phyloP scores from a whole-genome alignment of 2,113 vertebrate species.

The Gorsachius goisagi region DNA sequence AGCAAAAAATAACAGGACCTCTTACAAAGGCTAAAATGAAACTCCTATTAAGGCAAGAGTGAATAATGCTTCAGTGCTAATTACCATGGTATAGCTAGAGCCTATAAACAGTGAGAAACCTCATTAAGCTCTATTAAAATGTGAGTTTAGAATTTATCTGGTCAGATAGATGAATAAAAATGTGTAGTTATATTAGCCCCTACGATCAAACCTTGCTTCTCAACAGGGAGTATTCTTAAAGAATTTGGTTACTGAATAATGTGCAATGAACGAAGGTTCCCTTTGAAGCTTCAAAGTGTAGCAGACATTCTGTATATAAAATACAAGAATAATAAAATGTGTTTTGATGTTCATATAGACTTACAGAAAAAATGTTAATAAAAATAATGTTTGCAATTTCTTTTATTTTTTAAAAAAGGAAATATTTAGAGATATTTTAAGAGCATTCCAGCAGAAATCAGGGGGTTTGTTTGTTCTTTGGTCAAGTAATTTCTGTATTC shows the following conservation, averaged over 20 bases:
- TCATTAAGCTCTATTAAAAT: slow-evolving; percentile 65
- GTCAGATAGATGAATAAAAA: slow-evolving; percentile 35
- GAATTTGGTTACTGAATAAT: not conserved
- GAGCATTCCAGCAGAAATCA: not conserved
- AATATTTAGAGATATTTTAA: not conserved
- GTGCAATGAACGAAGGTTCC: not conserved
- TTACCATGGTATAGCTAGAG: slow-evolving; percentile 32
- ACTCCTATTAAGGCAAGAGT: slow-evolving; percentile 48
- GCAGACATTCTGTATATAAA: not conserved
- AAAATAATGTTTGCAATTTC: not conserved
- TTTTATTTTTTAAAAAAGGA: too few relatives aligned
- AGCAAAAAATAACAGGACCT: slow-evolving; percentile 68
- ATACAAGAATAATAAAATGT: not conserved
- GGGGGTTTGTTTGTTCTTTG: not conserved
- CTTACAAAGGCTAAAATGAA: slow-evolving; percentile 66
- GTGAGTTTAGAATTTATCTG: slow-evolving; percentile 19
- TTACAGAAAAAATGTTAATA: not conserved
- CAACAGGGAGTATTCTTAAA: not conserved
- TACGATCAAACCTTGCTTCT: not conserved
- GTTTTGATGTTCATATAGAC: not conserved
- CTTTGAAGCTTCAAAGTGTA: not conserved
- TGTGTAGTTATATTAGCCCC: not conserved
- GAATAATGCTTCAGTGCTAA: slow-evolving; percentile 67
- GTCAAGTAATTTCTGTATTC: not conserved
- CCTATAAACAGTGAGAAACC: slow-evolving; percentile 57